Evolutionary conservation across 2,797 vertebrate genomes (phyloP).

Genomic region (Meda fulgida): DNA sequence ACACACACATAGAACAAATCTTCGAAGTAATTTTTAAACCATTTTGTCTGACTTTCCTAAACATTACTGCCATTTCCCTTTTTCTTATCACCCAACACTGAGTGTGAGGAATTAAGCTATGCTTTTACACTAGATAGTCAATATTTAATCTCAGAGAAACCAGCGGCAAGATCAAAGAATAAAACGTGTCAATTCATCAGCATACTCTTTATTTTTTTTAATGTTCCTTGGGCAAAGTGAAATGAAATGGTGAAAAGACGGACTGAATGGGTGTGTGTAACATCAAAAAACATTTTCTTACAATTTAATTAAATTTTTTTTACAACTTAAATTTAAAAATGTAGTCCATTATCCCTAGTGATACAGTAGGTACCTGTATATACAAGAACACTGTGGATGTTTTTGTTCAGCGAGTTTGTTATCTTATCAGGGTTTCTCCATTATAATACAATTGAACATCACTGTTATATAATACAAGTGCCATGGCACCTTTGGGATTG

Average conservation of each 20-base stretch:
- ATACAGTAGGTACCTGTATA: neutral
- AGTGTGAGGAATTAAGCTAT: neutral
- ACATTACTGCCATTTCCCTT: neutral
- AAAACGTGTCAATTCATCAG: neutral
- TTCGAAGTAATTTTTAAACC: slow-evolving; percentile 20
- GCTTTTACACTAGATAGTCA: neutral
- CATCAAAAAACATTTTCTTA: neutral
- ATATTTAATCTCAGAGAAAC: slow-evolving; percentile 1
- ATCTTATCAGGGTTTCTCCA: neutral
- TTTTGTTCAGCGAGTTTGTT: neutral
- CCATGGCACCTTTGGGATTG: neutral
- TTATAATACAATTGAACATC: neutral
- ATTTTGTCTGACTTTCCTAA: neutral
- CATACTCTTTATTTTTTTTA: neutral
- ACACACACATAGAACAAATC: neutral
- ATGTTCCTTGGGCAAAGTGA: neutral
- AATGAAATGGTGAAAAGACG: neutral
- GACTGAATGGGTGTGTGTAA: neutral
- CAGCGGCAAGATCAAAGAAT: neutral
- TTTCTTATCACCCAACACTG: neutral
- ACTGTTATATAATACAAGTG: neutral
- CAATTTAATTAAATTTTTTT: no score
- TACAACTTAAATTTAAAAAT: no score
- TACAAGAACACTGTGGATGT: neutral
- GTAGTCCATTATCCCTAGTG: neutral